Percentiles rank a stretch among this genome's conserved stretches.
phyloP scores from a whole-genome alignment of 2,888 invertebrate genomes.

The Tipula confusa region DNA sequence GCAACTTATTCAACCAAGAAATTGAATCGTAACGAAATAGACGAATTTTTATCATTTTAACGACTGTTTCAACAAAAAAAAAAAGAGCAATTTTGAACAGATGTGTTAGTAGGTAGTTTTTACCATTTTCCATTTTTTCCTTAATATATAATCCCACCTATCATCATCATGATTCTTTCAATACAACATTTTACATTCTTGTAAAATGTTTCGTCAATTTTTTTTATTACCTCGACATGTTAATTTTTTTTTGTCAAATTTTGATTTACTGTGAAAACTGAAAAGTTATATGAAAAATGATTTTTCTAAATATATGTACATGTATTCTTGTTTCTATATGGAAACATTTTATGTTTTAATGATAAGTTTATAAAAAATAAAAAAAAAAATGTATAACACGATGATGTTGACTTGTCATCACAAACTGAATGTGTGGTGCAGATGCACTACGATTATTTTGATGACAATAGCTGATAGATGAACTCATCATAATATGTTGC shows the following conservation, averaged over 20 bases:
- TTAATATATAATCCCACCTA: background rate
- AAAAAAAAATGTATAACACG: too few species aligned
- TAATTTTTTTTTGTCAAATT: background rate
- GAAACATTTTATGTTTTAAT: background rate
- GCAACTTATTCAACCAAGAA: background rate
- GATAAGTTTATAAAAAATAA: too few species aligned
- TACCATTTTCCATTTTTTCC: background rate
- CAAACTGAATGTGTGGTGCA: background rate
- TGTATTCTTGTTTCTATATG: background rate
- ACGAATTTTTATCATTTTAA: background rate
- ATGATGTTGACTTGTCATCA: background rate
- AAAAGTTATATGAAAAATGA: background rate
- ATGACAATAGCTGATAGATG: background rate
- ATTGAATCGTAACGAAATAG: background rate
- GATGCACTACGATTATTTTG: background rate
- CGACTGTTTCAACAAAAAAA: too few species aligned
- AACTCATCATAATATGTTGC: background rate
- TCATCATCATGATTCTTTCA: too few species aligned
- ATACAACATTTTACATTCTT: background rate
- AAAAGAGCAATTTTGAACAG: too few species aligned
- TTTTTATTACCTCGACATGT: background rate
- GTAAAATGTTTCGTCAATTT: background rate
- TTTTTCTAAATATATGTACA: too few species aligned
- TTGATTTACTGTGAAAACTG: constrained; percentile 4
- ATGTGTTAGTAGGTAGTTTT: too few species aligned